phyloP scores from a whole-genome alignment of 2,888 invertebrate genomes.

The Gymnocheta viridis region DNA sequence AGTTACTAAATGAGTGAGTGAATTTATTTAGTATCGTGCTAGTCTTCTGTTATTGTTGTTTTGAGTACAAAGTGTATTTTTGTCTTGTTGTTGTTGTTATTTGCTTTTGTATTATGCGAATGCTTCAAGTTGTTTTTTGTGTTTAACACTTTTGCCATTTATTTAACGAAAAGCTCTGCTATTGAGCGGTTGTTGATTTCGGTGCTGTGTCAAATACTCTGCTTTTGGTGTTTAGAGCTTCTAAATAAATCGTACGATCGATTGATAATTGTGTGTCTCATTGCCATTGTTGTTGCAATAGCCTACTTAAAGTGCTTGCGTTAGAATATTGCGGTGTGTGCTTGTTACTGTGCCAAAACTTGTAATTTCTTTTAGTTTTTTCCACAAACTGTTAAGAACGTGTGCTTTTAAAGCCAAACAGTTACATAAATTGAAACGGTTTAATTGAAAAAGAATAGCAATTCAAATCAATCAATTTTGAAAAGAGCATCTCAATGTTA shows the following conservation, averaged over 20 bases:
- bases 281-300: slow-evolving; percentile 1
- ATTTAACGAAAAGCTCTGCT: slow-evolving; percentile 81
- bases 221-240: slow-evolving; percentile 41
- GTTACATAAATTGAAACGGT: slow-evolving; percentile 19
- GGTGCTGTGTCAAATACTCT: slow-evolving; percentile 57
- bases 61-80: slow-evolving; percentile 21
- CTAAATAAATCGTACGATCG: slow-evolving; percentile 66
- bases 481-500: background rate
- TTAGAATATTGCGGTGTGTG: slow-evolving; percentile 47
- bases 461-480: background rate
- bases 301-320: slow-evolving; percentile 20
- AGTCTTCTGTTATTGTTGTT: slow-evolving; percentile 39
- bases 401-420: background rate
- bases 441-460: background rate
- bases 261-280: slow-evolving; percentile 44
- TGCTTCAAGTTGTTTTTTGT: slow-evolving; percentile 69
- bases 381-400: slow-evolving; percentile 8
- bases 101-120: slow-evolving; percentile 55
- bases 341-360: slow-evolving; percentile 39
- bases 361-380: background rate
- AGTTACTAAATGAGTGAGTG: slow-evolving; percentile 34
- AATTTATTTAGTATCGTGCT: slow-evolving; percentile 25
- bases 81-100: background rate
- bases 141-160: slow-evolving; percentile 75
- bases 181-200: slow-evolving; percentile 78